phyloP scores from a whole-genome alignment of 30 jellyfish, hydroid and myxozoan genomes.

The Thelohanellus kitauei region DNA sequence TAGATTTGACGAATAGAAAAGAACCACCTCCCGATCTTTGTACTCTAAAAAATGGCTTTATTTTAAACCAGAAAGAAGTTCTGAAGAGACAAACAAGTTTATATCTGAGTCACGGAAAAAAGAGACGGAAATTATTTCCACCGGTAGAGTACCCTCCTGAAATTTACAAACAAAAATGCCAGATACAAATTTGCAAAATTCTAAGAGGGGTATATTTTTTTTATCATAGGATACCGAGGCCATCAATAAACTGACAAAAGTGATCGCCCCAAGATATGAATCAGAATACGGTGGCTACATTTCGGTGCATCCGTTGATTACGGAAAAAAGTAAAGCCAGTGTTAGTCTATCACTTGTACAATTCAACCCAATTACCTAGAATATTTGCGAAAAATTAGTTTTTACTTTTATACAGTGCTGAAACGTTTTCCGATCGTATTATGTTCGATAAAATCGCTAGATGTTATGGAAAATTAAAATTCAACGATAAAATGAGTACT shows the following conservation, averaged over 20 bases:
- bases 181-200: constrained; percentile 16
- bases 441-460: too few relatives aligned
- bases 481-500: too few relatives aligned
- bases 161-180: constrained; percentile 21
- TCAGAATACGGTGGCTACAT: constrained; percentile 41
- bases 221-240: constrained; percentile 38
- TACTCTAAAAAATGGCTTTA: constrained; percentile 42
- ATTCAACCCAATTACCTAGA: too few relatives aligned
- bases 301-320: too few relatives aligned
- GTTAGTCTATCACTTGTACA: too few relatives aligned
- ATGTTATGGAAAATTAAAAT: too few relatives aligned
- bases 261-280: constrained; percentile 21
- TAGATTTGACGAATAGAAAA: constrained; percentile 34
- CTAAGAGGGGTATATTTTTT: constrained; percentile 19
- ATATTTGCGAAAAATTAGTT: too few relatives aligned
- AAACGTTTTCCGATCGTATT: too few relatives aligned
- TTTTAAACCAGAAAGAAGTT: constrained; percentile 36
- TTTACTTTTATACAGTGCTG: too few relatives aligned
- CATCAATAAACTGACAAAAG: constrained; percentile 17
- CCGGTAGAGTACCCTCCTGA: constrained; percentile 27
- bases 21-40: constrained; percentile 80
- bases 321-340: too few relatives aligned
- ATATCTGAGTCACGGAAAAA: constrained; percentile 19
- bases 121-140: constrained; percentile 15
- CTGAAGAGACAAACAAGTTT: constrained; percentile 12